Conservation (phyloP, 2,888 invertebrate genomes). For the Hybos culiciformis region DNA sequence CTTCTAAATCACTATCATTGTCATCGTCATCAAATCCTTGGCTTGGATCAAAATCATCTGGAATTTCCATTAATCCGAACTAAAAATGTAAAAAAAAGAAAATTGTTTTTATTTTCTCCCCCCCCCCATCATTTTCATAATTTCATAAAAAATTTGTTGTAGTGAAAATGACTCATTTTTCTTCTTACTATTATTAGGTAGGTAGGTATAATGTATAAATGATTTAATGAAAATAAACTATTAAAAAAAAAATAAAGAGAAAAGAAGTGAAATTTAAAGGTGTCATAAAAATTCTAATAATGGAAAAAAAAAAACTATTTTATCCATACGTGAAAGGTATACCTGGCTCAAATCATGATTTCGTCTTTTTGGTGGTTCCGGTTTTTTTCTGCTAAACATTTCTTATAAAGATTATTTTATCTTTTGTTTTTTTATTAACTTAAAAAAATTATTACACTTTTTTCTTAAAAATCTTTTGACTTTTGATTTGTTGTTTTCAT, state of each 20-base stretch:
- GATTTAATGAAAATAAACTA: slow-evolving; percentile 17
- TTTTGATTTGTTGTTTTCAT: too few species aligned
- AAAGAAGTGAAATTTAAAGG: too few species aligned
- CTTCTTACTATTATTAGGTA: slow-evolving; percentile 1
- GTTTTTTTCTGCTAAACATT: slow-evolving; percentile 31
- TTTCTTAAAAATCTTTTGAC: too few species aligned
- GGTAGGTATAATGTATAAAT: slow-evolving; percentile 14
- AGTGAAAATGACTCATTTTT: slow-evolving; percentile 20
- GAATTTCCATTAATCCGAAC: slow-evolving; percentile 67
- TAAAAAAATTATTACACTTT: too few species aligned
- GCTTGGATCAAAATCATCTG: slow-evolving; percentile 46
- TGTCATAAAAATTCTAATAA: too few species aligned
- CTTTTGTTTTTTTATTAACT: neutral
- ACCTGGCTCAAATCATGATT: slow-evolving; percentile 33
- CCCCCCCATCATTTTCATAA: too few species aligned
- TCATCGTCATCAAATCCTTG: slow-evolving; percentile 41
- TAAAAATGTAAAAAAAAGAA: slow-evolving; percentile 26
- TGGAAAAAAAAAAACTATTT: neutral
- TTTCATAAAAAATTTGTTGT: neutral
- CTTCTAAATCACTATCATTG: slow-evolving; percentile 71
- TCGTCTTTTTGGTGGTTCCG: slow-evolving; percentile 25
- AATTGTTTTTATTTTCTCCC: too few species aligned
- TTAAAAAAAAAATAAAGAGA: too few species aligned
- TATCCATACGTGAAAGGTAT: slow-evolving; percentile 6
- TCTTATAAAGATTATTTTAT: neutral